Base-by-base conservation (phyloP, 1,140 invertebrate genomes). In the Brachystomella parvula region DNA sequence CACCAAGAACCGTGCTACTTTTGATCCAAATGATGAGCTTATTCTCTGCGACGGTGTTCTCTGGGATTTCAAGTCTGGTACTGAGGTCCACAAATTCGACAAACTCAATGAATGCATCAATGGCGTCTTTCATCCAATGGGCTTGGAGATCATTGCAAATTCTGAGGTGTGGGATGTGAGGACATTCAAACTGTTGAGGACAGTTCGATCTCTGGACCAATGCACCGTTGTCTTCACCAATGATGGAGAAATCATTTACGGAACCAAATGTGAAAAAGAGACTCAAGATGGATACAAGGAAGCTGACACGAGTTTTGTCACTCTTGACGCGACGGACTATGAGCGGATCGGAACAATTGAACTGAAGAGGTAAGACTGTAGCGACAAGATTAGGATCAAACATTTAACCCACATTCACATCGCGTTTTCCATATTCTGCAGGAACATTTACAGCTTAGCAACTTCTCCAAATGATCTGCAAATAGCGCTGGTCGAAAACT, bases 61-160 rank as follows among this genome's bases (percentile, higher is more conserved):
- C 0, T 99, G 93, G 87, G 96, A 99, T 79, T 87, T 96, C 6
- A 86, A 88, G 64, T 85, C 86, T 0, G 87, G 87, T 2, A 90
- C 89, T 74, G 85, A 90, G 74, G 89, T 97, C 57, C 94, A 98
- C 77, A 98, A 98, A 76, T 94, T 99, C 75, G 96, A 98, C 80
- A 98, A 98, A 78, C 83, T 98, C 26, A 97, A 98, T 80, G 88
- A 95, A 75, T 87, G 87, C 39, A 84, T 96, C 26, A 96, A 91
- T 75, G 96, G 96, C 0, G 87, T 95, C 1, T 99, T 99, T 77
- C 95, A 98, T 85, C 95, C 96, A 0, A 96, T 94, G 77, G 95
- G 94, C 0, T 82, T 93, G 44, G 94, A 98, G 80, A 89, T 94
- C 72, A 85, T 90, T 66, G 88, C 89, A n/a, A 91, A 91, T 73